Conservation (phyloP, 2,113 vertebrate species). For the Halichoerus grypus region DNA sequence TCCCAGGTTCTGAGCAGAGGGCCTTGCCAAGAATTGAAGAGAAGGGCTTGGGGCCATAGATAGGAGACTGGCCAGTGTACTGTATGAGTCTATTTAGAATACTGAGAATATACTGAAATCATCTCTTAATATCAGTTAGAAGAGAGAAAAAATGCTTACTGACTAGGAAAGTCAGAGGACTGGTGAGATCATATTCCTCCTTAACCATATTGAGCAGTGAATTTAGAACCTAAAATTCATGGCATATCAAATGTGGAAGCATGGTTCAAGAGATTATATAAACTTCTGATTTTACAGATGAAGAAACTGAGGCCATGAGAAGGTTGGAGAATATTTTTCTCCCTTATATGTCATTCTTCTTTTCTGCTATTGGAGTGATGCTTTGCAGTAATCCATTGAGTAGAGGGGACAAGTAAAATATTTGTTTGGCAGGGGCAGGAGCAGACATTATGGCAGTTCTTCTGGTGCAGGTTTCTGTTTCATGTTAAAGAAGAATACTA, state of each 20-base stretch:
- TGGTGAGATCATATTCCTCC: background rate
- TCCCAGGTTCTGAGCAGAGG: background rate
- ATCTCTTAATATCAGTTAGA: slow-evolving; percentile 28
- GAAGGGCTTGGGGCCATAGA: background rate
- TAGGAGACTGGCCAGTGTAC: background rate
- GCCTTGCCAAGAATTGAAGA: slow-evolving; percentile 18
- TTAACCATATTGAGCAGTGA: slow-evolving; percentile 3
- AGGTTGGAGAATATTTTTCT: slow-evolving; percentile 30
- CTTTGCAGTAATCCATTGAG: slow-evolving; percentile 12
- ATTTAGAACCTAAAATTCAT: slow-evolving; percentile 39
- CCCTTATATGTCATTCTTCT: background rate
- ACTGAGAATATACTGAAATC: slow-evolving; percentile 42
- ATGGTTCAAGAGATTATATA: background rate
- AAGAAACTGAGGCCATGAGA: slow-evolving; percentile 39
- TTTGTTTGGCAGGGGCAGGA: background rate
- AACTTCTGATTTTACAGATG: slow-evolving; percentile 17
- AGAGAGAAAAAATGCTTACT: slow-evolving; percentile 23
- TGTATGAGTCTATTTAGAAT: slow-evolving; percentile 11
- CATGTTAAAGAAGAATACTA: slow-evolving; percentile 41
- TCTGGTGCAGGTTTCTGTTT: slow-evolving; percentile 2
- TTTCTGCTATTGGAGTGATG: background rate
- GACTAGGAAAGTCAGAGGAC: background rate
- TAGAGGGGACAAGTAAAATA: background rate
- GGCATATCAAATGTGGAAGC: background rate
- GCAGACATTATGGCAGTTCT: background rate